Evolutionary conservation across 1,140 invertebrate genomes (phyloP).

Genomic region (Meloidogyne exigua): DNA sequence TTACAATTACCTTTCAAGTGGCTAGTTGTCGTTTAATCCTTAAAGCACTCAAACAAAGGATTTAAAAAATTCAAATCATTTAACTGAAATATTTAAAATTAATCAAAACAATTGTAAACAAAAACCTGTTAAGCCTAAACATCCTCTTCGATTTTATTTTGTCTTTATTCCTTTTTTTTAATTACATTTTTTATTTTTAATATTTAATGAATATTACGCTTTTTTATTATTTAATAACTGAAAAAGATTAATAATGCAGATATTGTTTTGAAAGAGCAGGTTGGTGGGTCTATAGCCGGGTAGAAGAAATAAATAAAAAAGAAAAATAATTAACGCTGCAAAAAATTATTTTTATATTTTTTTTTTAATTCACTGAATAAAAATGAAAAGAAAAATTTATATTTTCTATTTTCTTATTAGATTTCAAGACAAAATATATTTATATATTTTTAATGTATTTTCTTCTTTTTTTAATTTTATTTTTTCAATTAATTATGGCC

Average conservation of each 20-base stretch:
- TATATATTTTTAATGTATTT: no score
- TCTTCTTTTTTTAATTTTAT: neutral
- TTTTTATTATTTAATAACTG: neutral
- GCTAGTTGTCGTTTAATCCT: no score
- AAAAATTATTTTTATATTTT: neutral
- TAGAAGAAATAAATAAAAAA: no score
- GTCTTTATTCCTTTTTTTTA: neutral
- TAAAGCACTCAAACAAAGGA: no score
- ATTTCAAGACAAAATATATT: no score
- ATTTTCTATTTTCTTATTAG: neutral
- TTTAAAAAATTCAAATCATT: no score
- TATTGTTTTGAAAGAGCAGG: neutral
- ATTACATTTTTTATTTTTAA: neutral
- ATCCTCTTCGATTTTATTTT: neutral
- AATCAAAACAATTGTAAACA: no score
- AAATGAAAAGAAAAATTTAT: neutral
- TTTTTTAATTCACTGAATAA: neutral
- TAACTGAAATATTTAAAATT: no score
- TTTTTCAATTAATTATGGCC: neutral
- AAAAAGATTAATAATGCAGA: conserved; percentile 2
- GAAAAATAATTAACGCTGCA: neutral
- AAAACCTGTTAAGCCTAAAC: neutral
- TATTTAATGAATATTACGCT: neutral
- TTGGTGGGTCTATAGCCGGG: neutral
- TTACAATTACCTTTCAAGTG: no score